Base-by-base conservation (phyloP, 1,140 invertebrate genomes). In the Pogonus chalceus region DNA sequence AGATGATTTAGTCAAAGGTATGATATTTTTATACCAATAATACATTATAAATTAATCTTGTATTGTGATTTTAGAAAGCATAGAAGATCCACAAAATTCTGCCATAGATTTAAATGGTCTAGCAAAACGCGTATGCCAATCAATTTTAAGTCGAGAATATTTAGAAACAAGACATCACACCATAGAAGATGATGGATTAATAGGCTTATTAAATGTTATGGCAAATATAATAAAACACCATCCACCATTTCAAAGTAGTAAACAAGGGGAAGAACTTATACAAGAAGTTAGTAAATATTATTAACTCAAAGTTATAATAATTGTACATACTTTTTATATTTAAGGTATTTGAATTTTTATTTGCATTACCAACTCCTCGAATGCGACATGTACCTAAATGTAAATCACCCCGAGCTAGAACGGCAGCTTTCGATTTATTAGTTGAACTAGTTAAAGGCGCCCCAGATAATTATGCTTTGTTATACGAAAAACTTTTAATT, bases 311-410 rank as follows among this genome's bases (percentile, higher is more conserved):
- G 31, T 53, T 21, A 35, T 39, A 26, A 12, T 14, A 52, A 50
- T 26, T 54, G 24, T 16, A 9, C 16, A 31, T 55, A 47, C 57
- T 21, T 47, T 56, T 54, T 23, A 39, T 60, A 22, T 59, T 71
- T 31, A 69, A 87, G 73, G 78, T 93, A 0, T 95, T 94, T 65
- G 83, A 88, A 23, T 91, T 88, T 68, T 72, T 96, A 2, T 96
- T 96, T 69, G 89, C 90, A 23, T 77, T 95, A 43, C 90, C 92
- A 0, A 91, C 84, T 63, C 88, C 91, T 0, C 78, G 80, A 51
- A 81, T 88, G 49, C 79, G 92, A 14, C 83, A 92, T 61, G 80
- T 94, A 2, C 92, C 93, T 0, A 94, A 94, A 66, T 96, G 92
- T 70, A 96, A 96, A 71, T 92, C 90, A 43, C 84, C 87, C 54